These are phyloP conservation scores for Lordiphosa stackelbergi DNA, from an alignment of 1,140 invertebrate species.

Conservation along the genomic window DNA sequence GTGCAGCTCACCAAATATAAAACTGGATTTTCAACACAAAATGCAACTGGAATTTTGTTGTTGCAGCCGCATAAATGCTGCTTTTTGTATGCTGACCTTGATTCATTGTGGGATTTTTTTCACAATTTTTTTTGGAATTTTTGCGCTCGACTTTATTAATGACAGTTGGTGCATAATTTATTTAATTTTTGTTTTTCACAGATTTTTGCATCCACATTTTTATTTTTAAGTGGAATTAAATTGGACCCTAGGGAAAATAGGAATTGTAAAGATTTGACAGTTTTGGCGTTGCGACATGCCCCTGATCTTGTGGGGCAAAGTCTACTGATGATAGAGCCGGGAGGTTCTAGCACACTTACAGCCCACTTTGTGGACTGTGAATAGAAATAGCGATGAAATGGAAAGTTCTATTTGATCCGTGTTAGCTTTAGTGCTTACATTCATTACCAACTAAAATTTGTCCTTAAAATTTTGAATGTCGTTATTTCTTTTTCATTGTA, in stretches of 20 bases:
- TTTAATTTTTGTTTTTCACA: slow-evolving; percentile 41
- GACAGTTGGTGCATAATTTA: slow-evolving; percentile 74
- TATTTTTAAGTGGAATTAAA: slow-evolving; percentile 13
- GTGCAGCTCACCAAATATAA: slow-evolving; percentile 69
- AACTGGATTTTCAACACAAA: slow-evolving; percentile 73
- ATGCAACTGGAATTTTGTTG: slow-evolving; percentile 60
- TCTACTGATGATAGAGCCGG: no score
- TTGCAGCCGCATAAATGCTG: slow-evolving; percentile 62
- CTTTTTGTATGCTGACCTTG: slow-evolving; percentile 61
- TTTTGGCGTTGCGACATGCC: no score
- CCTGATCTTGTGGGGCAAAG: neutral
- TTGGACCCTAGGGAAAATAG: slow-evolving; percentile 3
- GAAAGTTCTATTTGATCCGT: no score
- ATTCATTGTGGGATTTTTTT: slow-evolving; percentile 67
- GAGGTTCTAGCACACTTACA: no score
- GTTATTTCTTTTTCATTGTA: slow-evolving; percentile 1
- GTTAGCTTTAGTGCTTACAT: no score
- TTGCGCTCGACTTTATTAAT: slow-evolving; percentile 69
- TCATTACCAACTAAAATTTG: no score
- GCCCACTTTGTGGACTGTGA: no score
- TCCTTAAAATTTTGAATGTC: no score
- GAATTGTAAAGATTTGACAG: no score
- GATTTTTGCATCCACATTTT: neutral
- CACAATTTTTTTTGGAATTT: slow-evolving; percentile 25
- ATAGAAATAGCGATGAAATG: no score